A percentile compares a stretch with the other conserved stretches of the same genome.
Conservation (phyloP, 53 echinoderm and acorn worm species). For the Holothuria leucospilota region DNA sequence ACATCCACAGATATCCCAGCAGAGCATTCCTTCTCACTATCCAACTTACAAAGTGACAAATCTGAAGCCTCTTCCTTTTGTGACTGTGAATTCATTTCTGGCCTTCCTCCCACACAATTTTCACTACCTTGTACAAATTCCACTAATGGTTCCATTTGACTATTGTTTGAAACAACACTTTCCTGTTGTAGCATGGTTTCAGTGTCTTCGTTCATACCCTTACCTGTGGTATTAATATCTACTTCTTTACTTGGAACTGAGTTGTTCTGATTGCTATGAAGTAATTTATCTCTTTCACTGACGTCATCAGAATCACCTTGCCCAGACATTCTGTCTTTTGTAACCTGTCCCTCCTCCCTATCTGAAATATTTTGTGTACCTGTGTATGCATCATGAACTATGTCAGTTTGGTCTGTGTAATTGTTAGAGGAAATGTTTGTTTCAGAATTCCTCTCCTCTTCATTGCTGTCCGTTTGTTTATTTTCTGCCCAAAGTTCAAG, state of each 20-base stretch:
- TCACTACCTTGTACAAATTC: slow-evolving; percentile 3
- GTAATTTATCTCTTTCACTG: background rate
- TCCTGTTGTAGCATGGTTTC: background rate
- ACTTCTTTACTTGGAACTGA: background rate
- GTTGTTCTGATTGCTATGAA: background rate
- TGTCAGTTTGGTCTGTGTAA: slow-evolving; percentile 18
- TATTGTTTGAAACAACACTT: too few relatives aligned
- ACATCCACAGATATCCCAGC: background rate
- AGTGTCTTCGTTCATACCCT: slow-evolving; percentile 10
- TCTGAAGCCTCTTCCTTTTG: background rate
- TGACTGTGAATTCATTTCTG: background rate
- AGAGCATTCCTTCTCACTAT: slow-evolving; percentile 18
- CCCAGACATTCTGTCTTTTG: too few relatives aligned
- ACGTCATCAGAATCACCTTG: background rate
- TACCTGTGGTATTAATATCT: slow-evolving; percentile 22
- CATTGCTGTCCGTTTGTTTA: background rate
- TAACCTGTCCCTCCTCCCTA: slow-evolving; percentile 15
- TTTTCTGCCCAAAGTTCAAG: slow-evolving; percentile 28
- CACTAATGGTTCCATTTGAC: background rate
- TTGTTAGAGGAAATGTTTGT: slow-evolving; percentile 27
- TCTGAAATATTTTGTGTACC: slow-evolving; percentile 12
- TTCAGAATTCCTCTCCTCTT: background rate
- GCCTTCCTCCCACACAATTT: background rate
- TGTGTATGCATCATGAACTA: slow-evolving; percentile 23
- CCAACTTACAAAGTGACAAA: too few relatives aligned